Evolutionary conservation across 2,797 vertebrate genomes (phyloP).

Genomic region (Crocidura indochinensis): DNA sequence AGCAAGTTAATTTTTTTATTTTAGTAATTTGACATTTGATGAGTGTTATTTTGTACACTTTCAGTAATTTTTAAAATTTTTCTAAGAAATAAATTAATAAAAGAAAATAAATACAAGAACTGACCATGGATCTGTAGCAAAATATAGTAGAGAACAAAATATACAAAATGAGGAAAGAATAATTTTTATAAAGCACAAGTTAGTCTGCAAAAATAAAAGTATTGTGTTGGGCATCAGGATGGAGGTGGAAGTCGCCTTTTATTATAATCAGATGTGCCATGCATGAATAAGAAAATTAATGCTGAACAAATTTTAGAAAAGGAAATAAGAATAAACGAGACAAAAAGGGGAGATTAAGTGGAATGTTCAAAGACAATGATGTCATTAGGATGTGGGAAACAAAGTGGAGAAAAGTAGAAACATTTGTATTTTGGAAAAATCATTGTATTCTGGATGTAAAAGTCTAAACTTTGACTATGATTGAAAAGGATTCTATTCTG

Average conservation of each 20-base stretch:
- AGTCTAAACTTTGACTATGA: background rate
- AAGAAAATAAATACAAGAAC: constrained; percentile 38
- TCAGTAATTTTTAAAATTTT: constrained; percentile 47
- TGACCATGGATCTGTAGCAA: background rate
- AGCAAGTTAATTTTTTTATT: constrained; percentile 35
- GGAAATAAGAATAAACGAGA: background rate
- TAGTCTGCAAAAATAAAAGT: background rate
- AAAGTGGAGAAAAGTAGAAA: background rate
- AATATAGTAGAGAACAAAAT: background rate
- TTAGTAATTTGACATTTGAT: background rate
- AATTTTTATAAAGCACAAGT: constrained; percentile 3
- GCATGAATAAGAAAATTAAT: constrained; percentile 24
- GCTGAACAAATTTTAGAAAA: constrained; percentile 49
- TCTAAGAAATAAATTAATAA: constrained; percentile 53
- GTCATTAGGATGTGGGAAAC: background rate
- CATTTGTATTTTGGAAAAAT: background rate
- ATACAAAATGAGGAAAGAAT: constrained; percentile 11
- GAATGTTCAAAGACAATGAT: background rate
- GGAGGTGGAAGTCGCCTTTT: background rate
- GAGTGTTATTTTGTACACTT: background rate
- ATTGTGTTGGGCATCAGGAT: background rate
- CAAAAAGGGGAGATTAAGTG: background rate
- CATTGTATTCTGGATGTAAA: constrained; percentile 14
- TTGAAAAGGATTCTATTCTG: background rate
- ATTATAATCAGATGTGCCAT: constrained; percentile 8